Conservation (phyloP, 2,113 vertebrate genomes). For the Oncorhynchus kisutch region DNA sequence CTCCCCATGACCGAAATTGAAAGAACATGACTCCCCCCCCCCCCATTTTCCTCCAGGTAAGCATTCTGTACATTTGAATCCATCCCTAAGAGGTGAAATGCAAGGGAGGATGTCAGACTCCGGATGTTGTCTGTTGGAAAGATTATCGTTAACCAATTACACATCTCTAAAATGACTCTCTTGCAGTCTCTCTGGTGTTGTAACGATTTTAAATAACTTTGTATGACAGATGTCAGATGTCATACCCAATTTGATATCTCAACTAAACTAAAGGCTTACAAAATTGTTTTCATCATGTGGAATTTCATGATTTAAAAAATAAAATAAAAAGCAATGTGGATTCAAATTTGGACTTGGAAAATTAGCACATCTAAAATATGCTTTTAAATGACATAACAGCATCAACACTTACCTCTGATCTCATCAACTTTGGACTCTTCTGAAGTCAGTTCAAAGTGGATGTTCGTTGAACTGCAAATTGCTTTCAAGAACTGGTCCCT, state of each 20-base stretch:
- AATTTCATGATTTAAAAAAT: background rate
- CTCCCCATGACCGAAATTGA: no score
- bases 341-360: background rate
- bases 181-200: no score
- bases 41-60: no score
- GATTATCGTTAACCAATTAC: no score
- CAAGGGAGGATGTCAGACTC: no score
- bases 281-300: background rate
- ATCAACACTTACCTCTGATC: background rate
- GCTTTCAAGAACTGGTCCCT: conserved; percentile 18
- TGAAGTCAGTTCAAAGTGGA: conserved; percentile 27
- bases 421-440: background rate
- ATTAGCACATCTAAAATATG: background rate
- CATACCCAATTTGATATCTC: background rate
- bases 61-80: no score
- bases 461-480: conserved; percentile 20
- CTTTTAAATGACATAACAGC: background rate
- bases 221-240: background rate
- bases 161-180: no score
- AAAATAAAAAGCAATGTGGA: no score
- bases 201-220: no score
- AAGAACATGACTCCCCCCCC: no score
- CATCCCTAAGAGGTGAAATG: no score
- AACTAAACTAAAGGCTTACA: background rate
- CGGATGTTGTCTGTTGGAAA: no score